These are phyloP conservation scores for Rhopalosiphum nymphaeae DNA, from an alignment of 2,888 invertebrate species.

Conservation along the genomic window DNA sequence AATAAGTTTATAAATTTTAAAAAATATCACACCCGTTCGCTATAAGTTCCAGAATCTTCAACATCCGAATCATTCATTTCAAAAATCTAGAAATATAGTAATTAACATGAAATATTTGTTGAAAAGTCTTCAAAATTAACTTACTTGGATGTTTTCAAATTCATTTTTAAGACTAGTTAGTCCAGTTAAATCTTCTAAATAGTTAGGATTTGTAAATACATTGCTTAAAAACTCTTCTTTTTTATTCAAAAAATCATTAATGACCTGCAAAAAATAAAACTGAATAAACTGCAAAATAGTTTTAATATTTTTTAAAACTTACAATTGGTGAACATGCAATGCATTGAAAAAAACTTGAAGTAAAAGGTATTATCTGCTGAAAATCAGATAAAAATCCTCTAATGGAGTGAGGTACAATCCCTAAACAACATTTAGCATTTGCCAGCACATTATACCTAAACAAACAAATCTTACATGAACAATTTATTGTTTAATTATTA, in stretches of 20 bases:
- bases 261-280: slow-evolving; percentile 70
- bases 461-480: neutral
- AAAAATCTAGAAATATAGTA: slow-evolving; percentile 53
- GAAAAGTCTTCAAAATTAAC: neutral
- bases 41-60: slow-evolving; percentile 44
- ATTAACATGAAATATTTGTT: slow-evolving; percentile 22
- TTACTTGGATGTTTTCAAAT: slow-evolving; percentile 75
- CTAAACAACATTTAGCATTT: slow-evolving; percentile 73
- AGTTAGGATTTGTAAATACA: slow-evolving; percentile 84
- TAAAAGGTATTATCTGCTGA: slow-evolving; percentile 86
- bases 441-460: slow-evolving; percentile 26
- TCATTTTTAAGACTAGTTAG: slow-evolving; percentile 77
- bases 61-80: slow-evolving; percentile 64
- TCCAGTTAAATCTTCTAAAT: slow-evolving; percentile 89
- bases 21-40: neutral
- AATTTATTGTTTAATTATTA: neutral
- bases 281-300: neutral
- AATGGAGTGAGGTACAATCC: slow-evolving; percentile 92
- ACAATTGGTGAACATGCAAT: slow-evolving; percentile 85
- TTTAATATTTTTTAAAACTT: slow-evolving; percentile 11
- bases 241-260: slow-evolving; percentile 72
- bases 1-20: neutral
- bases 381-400: slow-evolving; percentile 90
- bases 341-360: slow-evolving; percentile 88
- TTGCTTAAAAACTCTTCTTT: slow-evolving; percentile 82